phyloP scores from a whole-genome alignment of 1,140 invertebrate species.

The Heterodera carotae region DNA sequence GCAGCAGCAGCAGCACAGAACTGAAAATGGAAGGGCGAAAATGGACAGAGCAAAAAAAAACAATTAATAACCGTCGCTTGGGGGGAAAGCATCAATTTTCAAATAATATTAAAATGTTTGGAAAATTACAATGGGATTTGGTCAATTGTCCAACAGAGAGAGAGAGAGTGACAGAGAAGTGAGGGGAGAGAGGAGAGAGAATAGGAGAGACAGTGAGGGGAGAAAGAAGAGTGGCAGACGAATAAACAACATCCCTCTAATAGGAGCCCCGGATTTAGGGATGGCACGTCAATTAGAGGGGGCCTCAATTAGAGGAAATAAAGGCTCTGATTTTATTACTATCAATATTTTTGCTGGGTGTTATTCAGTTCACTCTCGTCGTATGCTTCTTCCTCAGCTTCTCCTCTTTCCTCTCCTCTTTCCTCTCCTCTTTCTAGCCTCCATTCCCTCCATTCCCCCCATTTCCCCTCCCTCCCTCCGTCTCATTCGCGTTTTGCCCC shows the following conservation, averaged over 20 bases:
- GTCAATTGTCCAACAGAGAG: not conserved
- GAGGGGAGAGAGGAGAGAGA: not conserved
- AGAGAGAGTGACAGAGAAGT: not conserved
- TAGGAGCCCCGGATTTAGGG: too few relatives aligned
- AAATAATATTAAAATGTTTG: constrained; percentile 21
- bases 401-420: too few relatives aligned
- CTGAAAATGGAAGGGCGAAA: not conserved
- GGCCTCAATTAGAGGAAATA: too few relatives aligned
- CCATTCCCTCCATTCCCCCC: not conserved
- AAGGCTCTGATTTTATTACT: too few relatives aligned
- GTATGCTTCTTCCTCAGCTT: too few relatives aligned
- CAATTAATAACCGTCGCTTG: constrained; percentile 7
- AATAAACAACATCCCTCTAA: too few relatives aligned
- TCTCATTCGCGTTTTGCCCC: not conserved
- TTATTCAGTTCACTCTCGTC: too few relatives aligned
- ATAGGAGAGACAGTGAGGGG: too few relatives aligned
- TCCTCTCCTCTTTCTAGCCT: not conserved
- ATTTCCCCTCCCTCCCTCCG: constrained; percentile 1
- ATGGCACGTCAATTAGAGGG: too few relatives aligned
- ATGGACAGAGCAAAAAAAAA: not conserved
- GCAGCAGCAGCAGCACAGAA: not conserved
- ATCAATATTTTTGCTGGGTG: too few relatives aligned
- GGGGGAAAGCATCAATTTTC: constrained; percentile 1
- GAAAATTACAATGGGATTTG: not conserved
- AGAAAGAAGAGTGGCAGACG: too few relatives aligned